These are phyloP conservation scores for Aix galericulata DNA, from an alignment of 2,113 vertebrate genomes.

Conservation along the genomic window DNA sequence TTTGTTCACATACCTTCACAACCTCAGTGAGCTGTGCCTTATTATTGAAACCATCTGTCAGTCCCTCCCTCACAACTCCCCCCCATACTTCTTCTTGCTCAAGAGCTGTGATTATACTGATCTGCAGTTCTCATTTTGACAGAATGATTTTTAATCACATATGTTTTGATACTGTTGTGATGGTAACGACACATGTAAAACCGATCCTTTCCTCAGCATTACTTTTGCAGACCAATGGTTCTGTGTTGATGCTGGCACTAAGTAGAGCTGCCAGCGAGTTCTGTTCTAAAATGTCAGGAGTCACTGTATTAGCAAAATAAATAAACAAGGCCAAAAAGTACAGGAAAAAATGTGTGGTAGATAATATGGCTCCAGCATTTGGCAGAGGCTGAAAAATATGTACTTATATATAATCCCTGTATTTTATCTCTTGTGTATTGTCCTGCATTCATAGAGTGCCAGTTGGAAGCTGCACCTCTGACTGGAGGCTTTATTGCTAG, in stretches of 20 bases:
- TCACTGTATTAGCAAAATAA: constrained; percentile 2
- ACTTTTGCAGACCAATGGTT: constrained; percentile 31
- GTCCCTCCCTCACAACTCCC: constrained; percentile 17
- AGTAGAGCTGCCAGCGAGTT: constrained; percentile 10
- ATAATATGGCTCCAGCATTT: background rate
- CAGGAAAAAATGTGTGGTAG: background rate
- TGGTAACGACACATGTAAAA: constrained; percentile 38
- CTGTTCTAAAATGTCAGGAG: background rate
- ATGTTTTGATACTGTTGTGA: constrained; percentile 68
- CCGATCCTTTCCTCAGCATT: constrained; percentile 46
- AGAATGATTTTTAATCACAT: constrained; percentile 60
- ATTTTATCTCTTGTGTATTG: background rate
- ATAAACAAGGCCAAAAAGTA: background rate
- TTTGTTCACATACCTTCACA: constrained; percentile 43
- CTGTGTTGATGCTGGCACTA: constrained; percentile 15
- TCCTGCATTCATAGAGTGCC: background rate
- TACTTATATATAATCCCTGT: background rate
- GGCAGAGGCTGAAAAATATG: background rate
- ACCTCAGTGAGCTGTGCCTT: constrained; percentile 1
- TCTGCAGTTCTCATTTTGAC: constrained; percentile 62
- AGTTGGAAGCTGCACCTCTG: background rate
- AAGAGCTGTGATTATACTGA: constrained; percentile 56
- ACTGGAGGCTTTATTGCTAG: background rate
- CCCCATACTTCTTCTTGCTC: background rate
- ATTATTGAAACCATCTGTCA: constrained; percentile 66